Evolutionary conservation across 2,888 invertebrate species (phyloP).

Genomic region (Brachynemurus nebulosus): DNA sequence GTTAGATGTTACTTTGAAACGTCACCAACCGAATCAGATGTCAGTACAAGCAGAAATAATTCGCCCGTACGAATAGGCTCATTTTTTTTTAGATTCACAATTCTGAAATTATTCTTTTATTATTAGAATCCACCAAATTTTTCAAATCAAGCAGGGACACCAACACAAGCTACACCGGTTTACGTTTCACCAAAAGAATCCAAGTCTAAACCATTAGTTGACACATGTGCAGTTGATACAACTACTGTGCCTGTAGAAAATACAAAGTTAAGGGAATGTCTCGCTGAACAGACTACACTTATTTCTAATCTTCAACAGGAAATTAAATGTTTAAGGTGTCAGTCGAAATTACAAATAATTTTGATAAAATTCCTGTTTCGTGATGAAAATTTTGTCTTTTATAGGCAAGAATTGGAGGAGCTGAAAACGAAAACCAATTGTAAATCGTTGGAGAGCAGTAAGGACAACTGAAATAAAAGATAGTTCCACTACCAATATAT

Average conservation of each 20-base stretch:
- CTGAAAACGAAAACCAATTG: too few species aligned
- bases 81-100: neutral
- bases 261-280: slow-evolving; percentile 27
- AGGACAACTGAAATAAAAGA: too few species aligned
- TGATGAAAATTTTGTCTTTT: too few species aligned
- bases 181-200: slow-evolving; percentile 66
- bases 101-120: neutral
- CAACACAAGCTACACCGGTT: slow-evolving; percentile 87
- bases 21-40: too few species aligned
- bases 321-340: slow-evolving; percentile 48
- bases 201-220: slow-evolving; percentile 40
- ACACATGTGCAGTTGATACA: slow-evolving; percentile 53
- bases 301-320: slow-evolving; percentile 72
- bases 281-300: slow-evolving; percentile 52
- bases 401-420: too few species aligned
- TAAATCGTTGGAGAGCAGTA: too few species aligned
- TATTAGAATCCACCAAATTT: slow-evolving; percentile 84
- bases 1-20: too few species aligned
- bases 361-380: too few species aligned
- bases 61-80: too few species aligned
- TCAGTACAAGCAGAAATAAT: too few species aligned
- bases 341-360: too few species aligned
- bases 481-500: too few species aligned
- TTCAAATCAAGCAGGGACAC: slow-evolving; percentile 78
- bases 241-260: slow-evolving; percentile 34